These are phyloP conservation scores for Aldrovandia affinis DNA, from an alignment of 2,797 vertebrate species.

Conservation along the genomic window DNA sequence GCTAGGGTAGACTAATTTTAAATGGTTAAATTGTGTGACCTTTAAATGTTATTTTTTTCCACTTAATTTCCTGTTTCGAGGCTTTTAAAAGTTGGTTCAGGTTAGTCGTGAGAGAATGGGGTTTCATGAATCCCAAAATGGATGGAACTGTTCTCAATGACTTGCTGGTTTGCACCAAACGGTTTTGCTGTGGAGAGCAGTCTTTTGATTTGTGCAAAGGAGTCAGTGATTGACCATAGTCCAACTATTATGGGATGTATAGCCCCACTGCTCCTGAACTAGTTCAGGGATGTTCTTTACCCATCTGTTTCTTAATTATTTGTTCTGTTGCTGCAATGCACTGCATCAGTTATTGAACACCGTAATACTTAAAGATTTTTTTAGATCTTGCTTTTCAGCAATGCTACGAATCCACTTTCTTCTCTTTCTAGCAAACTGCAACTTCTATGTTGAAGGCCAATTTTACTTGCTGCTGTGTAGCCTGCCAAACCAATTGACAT, in stretches of 20 bases:
- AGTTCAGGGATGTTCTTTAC: slow-evolving; percentile 12
- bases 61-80: not conserved
- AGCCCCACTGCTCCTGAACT: slow-evolving; percentile 23
- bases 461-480: slow-evolving; percentile 68
- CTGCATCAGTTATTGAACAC: not conserved
- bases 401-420: slow-evolving; percentile 21
- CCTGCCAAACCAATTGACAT: slow-evolving; percentile 34
- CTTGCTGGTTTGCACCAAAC: not conserved
- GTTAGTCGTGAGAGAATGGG: not conserved
- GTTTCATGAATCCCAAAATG: slow-evolving; percentile 2
- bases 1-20: not conserved
- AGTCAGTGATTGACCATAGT: not conserved
- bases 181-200: not conserved
- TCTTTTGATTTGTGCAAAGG: not conserved
- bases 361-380: not conserved
- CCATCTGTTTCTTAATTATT: not conserved
- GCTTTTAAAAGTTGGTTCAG: not conserved
- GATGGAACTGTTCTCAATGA: not conserved
- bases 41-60: not conserved
- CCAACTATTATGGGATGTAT: not conserved
- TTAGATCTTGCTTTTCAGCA: not conserved
- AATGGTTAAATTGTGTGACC: not conserved
- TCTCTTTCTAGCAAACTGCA: slow-evolving; percentile 46
- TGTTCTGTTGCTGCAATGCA: not conserved
- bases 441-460: slow-evolving; percentile 31